A percentile compares a stretch with the other conserved stretches of the same genome.
These are phyloP conservation scores for Pituophis catenifer DNA, from an alignment of 2,113 vertebrate species.

Conservation along the genomic window DNA sequence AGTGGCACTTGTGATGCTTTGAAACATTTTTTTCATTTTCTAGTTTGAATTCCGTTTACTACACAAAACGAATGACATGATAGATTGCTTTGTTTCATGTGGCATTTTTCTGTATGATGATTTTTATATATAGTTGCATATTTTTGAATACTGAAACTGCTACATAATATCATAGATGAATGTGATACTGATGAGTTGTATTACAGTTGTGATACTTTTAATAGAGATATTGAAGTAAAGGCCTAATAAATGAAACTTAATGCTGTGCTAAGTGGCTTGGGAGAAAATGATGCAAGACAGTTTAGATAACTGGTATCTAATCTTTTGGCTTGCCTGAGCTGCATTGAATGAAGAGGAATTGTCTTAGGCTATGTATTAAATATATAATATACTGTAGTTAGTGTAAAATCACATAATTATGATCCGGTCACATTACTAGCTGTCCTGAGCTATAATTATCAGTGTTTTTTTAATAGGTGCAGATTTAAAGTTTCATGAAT, in stretches of 20 bases:
- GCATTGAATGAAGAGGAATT: not conserved
- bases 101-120: not conserved
- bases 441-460: not conserved
- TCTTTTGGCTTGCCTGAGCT: not conserved
- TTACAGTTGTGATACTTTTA: not conserved
- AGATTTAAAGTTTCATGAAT: not conserved
- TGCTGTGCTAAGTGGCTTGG: not conserved
- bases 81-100: not conserved
- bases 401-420: not conserved
- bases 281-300: not conserved
- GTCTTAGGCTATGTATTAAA: not conserved
- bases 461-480: not conserved
- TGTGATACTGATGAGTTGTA: not conserved
- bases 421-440: not conserved
- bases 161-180: not conserved
- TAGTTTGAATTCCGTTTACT: not conserved
- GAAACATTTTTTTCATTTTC: not conserved
- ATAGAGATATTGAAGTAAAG: not conserved
- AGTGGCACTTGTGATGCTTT: not conserved
- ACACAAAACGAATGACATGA: not conserved
- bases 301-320: not conserved
- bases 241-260: not conserved
- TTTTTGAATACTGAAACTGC: not conserved
- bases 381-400: not conserved
- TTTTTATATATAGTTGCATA: not conserved